Conservation (phyloP, 2,797 vertebrate genomes). For the Steatocranus sp. region DNA sequence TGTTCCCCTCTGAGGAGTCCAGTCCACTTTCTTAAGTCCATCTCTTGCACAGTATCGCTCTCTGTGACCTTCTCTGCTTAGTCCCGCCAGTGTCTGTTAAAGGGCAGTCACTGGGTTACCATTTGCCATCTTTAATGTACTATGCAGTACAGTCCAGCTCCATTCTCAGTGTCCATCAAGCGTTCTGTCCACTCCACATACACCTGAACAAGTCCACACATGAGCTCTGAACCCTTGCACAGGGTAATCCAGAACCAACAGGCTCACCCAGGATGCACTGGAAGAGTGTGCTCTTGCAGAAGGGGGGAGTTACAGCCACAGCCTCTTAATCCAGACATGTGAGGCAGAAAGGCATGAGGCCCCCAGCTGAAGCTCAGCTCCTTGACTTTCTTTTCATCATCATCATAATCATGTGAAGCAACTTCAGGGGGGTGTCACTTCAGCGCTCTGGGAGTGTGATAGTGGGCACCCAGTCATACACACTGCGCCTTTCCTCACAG, state of each 20-base stretch:
- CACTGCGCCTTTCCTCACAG: constrained; percentile 89
- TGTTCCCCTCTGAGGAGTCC: constrained; percentile 33
- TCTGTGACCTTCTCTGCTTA: constrained; percentile 25
- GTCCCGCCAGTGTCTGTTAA: constrained; percentile 31
- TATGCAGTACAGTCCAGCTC: constrained; percentile 45
- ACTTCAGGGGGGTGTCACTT: constrained; percentile 6
- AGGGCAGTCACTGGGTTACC: background rate
- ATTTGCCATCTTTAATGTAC: constrained; percentile 8
- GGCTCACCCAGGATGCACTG: constrained; percentile 59
- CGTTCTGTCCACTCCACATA: constrained; percentile 59
- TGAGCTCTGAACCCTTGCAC: constrained; percentile 37
- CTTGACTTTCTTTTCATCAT: constrained; percentile 60
- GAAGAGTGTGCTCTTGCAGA: constrained; percentile 27
- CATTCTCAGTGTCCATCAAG: constrained; percentile 65
- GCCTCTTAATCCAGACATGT: constrained; percentile 69
- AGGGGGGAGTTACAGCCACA: constrained; percentile 25
- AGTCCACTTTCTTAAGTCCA: constrained; percentile 60
- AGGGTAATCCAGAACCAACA: constrained; percentile 60
- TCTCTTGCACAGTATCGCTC: constrained; percentile 47
- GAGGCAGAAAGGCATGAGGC: constrained; percentile 73
- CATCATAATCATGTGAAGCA: constrained; percentile 37
- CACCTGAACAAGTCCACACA: constrained; percentile 68
- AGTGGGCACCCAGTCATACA: constrained; percentile 92
- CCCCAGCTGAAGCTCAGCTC: constrained; percentile 67
- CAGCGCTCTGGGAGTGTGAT: constrained; percentile 91